Conservation (phyloP, 1,140 invertebrate genomes). For the Spodoptera frugiperda region DNA sequence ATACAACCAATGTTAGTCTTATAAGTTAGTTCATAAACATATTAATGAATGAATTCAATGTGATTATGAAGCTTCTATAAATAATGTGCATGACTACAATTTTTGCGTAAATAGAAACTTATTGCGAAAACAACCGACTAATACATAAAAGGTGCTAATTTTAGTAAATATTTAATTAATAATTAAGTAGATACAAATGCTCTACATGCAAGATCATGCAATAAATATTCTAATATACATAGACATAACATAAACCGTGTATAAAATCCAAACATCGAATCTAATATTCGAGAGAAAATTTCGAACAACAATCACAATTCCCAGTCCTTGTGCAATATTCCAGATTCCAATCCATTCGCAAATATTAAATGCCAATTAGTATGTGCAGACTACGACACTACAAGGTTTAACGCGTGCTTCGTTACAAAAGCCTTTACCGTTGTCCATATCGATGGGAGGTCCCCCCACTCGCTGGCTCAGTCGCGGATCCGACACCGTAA, state of each 20-base stretch:
- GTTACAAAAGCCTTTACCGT: conserved; percentile 89
- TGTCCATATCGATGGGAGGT: conserved; percentile 94
- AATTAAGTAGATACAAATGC: conserved; percentile 9
- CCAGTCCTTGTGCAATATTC: conserved; percentile 46
- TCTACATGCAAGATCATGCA: conserved; percentile 41
- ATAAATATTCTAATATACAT: conserved; percentile 42
- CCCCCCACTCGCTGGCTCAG: conserved; percentile 90
- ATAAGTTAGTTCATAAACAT: conserved; percentile 42
- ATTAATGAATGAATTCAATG: conserved; percentile 20
- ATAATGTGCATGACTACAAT: conserved; percentile 38
- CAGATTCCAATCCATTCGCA: conserved; percentile 67
- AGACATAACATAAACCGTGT: conserved; percentile 24
- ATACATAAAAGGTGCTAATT: neutral
- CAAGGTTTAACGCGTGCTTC: conserved; percentile 74
- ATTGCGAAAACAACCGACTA: neutral
- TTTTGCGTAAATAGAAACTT: neutral
- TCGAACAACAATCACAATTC: conserved; percentile 54
- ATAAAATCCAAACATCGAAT: conserved; percentile 44
- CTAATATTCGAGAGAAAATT: conserved; percentile 41
- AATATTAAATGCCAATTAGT: conserved; percentile 82
- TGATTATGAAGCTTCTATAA: conserved; percentile 34
- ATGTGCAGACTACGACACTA: conserved; percentile 82
- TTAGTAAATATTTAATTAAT: conserved; percentile 9
- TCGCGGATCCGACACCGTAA: conserved; percentile 94
- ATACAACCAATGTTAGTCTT: conserved; percentile 46